Evolutionary conservation across 2,113 vertebrate species (phyloP).

Genomic region (Rattus norvegicus): DNA sequence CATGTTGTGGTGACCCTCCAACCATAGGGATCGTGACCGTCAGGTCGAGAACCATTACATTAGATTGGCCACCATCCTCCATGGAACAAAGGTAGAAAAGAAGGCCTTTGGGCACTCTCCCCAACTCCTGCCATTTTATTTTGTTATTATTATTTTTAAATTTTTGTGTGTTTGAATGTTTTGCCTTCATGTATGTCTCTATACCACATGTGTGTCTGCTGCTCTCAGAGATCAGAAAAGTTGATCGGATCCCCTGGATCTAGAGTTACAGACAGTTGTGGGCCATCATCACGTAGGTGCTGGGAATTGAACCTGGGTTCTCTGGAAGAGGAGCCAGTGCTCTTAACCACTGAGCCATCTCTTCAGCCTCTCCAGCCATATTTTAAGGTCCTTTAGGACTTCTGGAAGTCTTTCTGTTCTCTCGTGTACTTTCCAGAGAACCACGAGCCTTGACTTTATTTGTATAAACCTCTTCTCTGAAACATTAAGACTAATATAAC

Average conservation of each 20-base stretch:
- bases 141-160: not conserved
- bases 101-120: not conserved
- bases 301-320: not conserved
- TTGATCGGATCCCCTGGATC: not conserved
- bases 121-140: too few relatives aligned
- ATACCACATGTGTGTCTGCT: not conserved
- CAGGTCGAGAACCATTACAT: not conserved
- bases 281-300: not conserved
- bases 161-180: not conserved
- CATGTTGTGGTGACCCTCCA: not conserved
- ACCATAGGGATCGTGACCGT: not conserved
- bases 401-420: not conserved
- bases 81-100: not conserved
- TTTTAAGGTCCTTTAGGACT: not conserved
- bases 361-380: not conserved
- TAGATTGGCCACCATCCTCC: not conserved
- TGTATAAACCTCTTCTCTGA: not conserved
- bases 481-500: not conserved
- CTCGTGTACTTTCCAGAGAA: not conserved
- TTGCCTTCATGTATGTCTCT: not conserved
- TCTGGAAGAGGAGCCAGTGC: not conserved
- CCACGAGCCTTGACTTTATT: conserved; percentile 30
- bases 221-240: not conserved
- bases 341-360: not conserved
- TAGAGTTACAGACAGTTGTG: not conserved